A percentile compares a stretch with the other conserved stretches of the same genome.
Conservation (phyloP, 1,140 invertebrate genomes). For the Caerostris darwini region DNA sequence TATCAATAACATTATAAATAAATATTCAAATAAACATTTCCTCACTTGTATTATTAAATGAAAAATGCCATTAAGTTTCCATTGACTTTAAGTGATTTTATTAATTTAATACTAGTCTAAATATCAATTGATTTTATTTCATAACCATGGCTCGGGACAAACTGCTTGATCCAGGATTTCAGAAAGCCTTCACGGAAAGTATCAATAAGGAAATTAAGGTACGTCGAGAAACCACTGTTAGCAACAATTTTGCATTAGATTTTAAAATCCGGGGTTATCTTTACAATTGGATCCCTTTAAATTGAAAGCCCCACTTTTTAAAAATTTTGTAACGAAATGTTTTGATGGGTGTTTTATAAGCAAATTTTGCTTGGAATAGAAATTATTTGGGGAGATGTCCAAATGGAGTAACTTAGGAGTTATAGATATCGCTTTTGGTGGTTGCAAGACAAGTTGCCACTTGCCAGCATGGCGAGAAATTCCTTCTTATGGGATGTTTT, state of each 20-base stretch:
- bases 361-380: no score
- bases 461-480: no score
- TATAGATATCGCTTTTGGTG: no score
- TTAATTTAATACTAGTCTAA: neutral
- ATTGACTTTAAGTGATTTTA: neutral
- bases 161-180: conserved; percentile 63
- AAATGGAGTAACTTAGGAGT: no score
- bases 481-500: no score
- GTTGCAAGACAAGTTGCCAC: no score
- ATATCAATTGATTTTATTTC: neutral
- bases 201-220: conserved; percentile 62
- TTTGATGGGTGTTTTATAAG: no score
- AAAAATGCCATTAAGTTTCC: neutral
- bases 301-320: neutral
- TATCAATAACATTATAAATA: neutral
- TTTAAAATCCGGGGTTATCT: neutral
- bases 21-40: neutral
- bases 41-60: neutral
- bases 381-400: no score
- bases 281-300: neutral
- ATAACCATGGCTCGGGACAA: conserved; percentile 62
- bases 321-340: no score
- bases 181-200: conserved; percentile 62
- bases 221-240: neutral
- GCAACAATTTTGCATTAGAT: neutral